phyloP scores from a whole-genome alignment of 2,113 vertebrate species.

The Lophochroa leadbeateri region DNA sequence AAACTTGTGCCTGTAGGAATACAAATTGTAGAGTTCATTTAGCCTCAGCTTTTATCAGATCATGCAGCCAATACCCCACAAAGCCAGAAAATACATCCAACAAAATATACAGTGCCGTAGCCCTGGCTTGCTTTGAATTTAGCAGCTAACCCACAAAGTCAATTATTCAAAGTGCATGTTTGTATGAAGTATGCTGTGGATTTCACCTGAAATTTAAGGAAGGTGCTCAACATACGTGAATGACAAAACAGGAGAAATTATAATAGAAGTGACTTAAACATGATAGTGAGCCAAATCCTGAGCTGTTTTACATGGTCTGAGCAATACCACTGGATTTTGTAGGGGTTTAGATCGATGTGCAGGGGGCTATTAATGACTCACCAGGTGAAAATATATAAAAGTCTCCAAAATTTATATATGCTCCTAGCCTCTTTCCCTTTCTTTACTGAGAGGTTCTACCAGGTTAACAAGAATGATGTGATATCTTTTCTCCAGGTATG shows the following conservation, averaged over 20 bases:
- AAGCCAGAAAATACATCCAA: constrained; percentile 49
- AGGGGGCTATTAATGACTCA: not conserved
- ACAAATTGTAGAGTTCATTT: constrained; percentile 70
- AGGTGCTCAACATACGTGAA: not conserved
- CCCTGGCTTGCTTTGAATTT: constrained; percentile 24
- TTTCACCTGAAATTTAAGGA: constrained; percentile 19
- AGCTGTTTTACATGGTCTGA: not conserved
- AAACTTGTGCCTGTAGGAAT: constrained; percentile 65
- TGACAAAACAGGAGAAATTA: not conserved
- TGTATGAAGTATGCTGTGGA: too few species aligned
- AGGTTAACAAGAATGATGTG: not conserved
- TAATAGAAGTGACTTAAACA: not conserved
- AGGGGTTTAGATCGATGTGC: not conserved
- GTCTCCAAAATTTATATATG: not conserved
- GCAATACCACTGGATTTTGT: not conserved
- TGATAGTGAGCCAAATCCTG: not conserved
- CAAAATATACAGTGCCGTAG: not conserved
- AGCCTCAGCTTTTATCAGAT: constrained; percentile 73
- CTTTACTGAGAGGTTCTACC: not conserved
- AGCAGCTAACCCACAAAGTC: not conserved
- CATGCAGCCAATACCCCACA: constrained; percentile 39
- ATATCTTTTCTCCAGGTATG: not conserved
- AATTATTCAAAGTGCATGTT: too few species aligned
- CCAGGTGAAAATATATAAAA: not conserved
- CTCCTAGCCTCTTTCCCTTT: not conserved